Evolutionary conservation across 2,888 invertebrate genomes (phyloP).

Genomic region (Melieria picta): DNA sequence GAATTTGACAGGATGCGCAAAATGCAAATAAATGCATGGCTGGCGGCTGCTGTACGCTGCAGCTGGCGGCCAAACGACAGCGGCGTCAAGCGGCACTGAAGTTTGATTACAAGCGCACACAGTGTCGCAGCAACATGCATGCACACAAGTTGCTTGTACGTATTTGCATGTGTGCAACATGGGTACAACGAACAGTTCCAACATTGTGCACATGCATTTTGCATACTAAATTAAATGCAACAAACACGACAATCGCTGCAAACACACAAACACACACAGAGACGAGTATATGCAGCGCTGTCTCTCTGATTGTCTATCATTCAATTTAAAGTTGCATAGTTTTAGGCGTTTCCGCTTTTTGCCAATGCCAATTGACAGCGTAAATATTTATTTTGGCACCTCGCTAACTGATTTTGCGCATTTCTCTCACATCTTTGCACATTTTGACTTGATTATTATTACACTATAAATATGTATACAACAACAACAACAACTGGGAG

Average conservation of each 20-base stretch:
- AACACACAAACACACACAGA: background rate
- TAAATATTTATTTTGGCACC: too few species aligned
- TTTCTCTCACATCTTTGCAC: too few species aligned
- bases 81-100: slow-evolving; percentile 17
- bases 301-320: too few species aligned
- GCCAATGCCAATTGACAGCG: too few species aligned
- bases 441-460: too few species aligned
- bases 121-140: background rate
- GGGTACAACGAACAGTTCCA: background rate
- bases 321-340: slow-evolving; percentile 7
- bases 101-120: background rate
- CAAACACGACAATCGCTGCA: background rate
- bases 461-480: too few species aligned
- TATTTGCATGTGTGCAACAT: background rate
- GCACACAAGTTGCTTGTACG: background rate
- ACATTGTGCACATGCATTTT: slow-evolving; percentile 26
- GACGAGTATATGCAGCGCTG: background rate
- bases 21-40: slow-evolving; percentile 25
- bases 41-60: background rate
- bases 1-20: slow-evolving; percentile 28
- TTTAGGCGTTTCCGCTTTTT: background rate
- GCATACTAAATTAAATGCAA: slow-evolving; percentile 24
- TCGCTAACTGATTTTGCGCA: too few species aligned
- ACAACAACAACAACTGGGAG: too few species aligned
- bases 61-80: slow-evolving; percentile 17